A percentile compares a stretch with the other conserved stretches of the same genome.
Conservation (phyloP, 2,888 invertebrate species). For the Athetis lepigone region DNA sequence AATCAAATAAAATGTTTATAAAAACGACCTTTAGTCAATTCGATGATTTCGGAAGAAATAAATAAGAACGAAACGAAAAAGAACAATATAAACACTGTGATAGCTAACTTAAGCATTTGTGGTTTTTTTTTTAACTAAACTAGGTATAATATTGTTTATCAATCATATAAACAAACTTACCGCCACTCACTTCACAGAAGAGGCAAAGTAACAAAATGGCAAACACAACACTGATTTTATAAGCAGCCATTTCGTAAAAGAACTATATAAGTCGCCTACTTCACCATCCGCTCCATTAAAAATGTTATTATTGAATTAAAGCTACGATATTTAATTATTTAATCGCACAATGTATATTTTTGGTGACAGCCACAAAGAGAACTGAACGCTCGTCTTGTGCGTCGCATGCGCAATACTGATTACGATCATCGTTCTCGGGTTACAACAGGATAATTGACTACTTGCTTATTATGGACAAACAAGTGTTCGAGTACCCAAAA, state of each 20-base stretch:
- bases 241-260: slow-evolving; percentile 12
- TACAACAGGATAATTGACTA: slow-evolving; percentile 23
- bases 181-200: slow-evolving; percentile 20
- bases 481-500: background rate
- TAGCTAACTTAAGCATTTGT: no score
- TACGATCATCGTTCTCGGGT: slow-evolving; percentile 31
- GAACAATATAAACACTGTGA: no score
- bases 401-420: slow-evolving; percentile 18
- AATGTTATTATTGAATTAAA: background rate
- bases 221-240: slow-evolving; percentile 14
- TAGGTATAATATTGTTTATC: background rate
- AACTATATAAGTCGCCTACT: background rate
- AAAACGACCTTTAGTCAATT: no score
- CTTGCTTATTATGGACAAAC: background rate
- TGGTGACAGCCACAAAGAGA: slow-evolving; percentile 3
- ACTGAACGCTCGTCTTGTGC: slow-evolving; percentile 22
- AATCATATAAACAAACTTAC: slow-evolving; percentile 26
- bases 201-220: slow-evolving; percentile 8
- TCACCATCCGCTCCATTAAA: background rate
- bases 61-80: background rate
- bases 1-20: no score
- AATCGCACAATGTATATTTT: slow-evolving; percentile 7
- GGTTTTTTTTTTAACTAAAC: no score
- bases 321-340: slow-evolving; percentile 1
- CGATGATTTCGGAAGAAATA: no score